A percentile compares a stretch with the other conserved stretches of the same genome.
phyloP scores from a whole-genome alignment of 2,888 invertebrate species.

The Ennomos fuscantarius region DNA sequence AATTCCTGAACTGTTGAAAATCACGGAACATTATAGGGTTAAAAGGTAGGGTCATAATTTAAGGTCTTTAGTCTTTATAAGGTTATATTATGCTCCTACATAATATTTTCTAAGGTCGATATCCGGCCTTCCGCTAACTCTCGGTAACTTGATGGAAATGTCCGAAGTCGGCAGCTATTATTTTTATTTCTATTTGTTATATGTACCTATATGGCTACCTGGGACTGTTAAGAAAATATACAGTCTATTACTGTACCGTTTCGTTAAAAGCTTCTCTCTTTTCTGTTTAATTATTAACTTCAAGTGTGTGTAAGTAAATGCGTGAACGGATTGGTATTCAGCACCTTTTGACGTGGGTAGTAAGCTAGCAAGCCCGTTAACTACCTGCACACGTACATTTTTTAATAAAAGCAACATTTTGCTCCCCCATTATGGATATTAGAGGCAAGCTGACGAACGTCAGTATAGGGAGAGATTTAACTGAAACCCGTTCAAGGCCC shows the following conservation, averaged over 20 bases:
- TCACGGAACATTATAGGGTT: no score
- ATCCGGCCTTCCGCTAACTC: neutral
- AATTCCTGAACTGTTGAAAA: no score
- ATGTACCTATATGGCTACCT: neutral
- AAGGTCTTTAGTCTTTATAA: no score
- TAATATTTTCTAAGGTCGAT: no score
- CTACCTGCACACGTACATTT: constrained; percentile 42
- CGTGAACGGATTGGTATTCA: constrained; percentile 25
- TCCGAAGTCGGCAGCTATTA: constrained; percentile 14
- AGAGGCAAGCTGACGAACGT: constrained; percentile 39
- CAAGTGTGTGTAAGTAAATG: constrained; percentile 23
- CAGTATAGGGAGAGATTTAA: constrained; percentile 58
- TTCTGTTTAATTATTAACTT: constrained; percentile 25
- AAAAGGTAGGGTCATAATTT: no score
- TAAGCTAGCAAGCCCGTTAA: constrained; percentile 13
- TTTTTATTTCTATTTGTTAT: constrained; percentile 14
- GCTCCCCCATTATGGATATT: constrained; percentile 45
- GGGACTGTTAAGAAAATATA: constrained; percentile 14
- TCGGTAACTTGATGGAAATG: constrained; percentile 6
- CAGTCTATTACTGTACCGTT: neutral
- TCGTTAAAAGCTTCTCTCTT: constrained; percentile 25
- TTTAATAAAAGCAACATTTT: constrained; percentile 50
- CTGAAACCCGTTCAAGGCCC: constrained; percentile 71
- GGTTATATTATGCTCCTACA: no score
- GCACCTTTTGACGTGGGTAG: constrained; percentile 36